Conservation (phyloP, 2,797 vertebrate genomes). For the Cichlasoma orientale region DNA sequence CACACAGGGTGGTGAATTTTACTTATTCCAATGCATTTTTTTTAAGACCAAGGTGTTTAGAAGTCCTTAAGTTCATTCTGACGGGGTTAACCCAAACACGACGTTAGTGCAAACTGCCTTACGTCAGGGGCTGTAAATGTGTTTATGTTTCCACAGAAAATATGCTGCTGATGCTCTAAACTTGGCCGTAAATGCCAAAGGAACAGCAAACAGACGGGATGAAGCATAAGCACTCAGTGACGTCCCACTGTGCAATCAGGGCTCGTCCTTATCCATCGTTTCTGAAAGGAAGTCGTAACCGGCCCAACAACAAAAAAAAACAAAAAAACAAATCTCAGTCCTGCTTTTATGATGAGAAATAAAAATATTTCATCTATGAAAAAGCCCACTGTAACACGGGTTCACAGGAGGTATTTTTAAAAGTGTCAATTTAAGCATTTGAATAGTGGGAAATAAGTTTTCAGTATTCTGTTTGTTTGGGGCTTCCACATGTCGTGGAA, state of each 20-base stretch:
- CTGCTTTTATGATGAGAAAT: neutral
- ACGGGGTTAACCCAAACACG: neutral
- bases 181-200: neutral
- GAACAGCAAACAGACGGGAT: slow-evolving; percentile 4
- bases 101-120: neutral
- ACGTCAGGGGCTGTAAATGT: neutral
- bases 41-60: neutral
- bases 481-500: neutral
- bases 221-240: neutral
- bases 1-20: neutral
- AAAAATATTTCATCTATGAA: neutral
- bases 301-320: neutral
- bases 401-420: too few relatives aligned
- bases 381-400: too few relatives aligned
- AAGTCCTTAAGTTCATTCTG: neutral
- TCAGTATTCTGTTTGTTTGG: too few relatives aligned
- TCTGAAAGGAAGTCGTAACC: neutral
- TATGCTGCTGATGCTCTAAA: slow-evolving; percentile 10
- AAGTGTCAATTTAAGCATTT: neutral
- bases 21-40: neutral
- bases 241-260: neutral
- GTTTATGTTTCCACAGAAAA: slow-evolving; percentile 9
- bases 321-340: neutral
- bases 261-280: neutral
- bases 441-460: neutral